These are phyloP conservation scores for Latrodectus geometricus DNA, from an alignment of 1,140 invertebrate genomes.

Conservation along the genomic window DNA sequence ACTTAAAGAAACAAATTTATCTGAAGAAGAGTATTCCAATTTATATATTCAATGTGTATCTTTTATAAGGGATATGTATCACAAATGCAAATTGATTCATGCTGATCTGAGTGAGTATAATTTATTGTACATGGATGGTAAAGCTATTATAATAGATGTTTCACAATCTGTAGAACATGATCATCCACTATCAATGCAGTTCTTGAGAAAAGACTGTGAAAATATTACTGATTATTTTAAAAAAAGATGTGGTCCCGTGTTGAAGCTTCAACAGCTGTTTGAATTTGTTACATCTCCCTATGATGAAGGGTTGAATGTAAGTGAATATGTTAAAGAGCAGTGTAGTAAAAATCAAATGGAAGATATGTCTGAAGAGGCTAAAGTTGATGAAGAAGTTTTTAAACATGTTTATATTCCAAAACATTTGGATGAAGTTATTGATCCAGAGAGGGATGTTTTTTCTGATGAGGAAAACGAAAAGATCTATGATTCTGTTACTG, in stretches of 20 bases:
- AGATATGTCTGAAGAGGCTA: slow-evolving; percentile 67
- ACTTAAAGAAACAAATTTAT: slow-evolving; percentile 78
- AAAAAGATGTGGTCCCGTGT: slow-evolving; percentile 87
- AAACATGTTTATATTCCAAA: slow-evolving; percentile 95
- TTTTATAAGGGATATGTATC: slow-evolving; percentile 81
- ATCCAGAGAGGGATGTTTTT: slow-evolving; percentile 89
- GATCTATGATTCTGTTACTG: neutral
- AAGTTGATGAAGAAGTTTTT: slow-evolving; percentile 76
- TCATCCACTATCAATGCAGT: slow-evolving; percentile 84
- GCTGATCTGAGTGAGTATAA: slow-evolving; percentile 94
- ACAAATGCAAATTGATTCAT: slow-evolving; percentile 84
- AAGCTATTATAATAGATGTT: slow-evolving; percentile 90
- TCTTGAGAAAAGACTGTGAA: slow-evolving; percentile 83
- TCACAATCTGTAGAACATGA: slow-evolving; percentile 87
- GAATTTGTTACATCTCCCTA: slow-evolving; percentile 94
- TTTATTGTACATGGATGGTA: slow-evolving; percentile 81
- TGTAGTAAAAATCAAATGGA: neutral
- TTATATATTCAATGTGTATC: slow-evolving; percentile 82
- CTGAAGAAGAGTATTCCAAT: slow-evolving; percentile 71
- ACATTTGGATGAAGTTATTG: slow-evolving; percentile 88
- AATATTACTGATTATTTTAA: slow-evolving; percentile 89
- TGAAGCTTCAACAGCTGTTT: slow-evolving; percentile 92
- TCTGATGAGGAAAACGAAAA: slow-evolving; percentile 74
- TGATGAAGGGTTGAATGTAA: neutral
- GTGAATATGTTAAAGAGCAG: slow-evolving; percentile 24